phyloP scores from a whole-genome alignment of 2,888 invertebrate species.

The Deroplatys truncata region DNA sequence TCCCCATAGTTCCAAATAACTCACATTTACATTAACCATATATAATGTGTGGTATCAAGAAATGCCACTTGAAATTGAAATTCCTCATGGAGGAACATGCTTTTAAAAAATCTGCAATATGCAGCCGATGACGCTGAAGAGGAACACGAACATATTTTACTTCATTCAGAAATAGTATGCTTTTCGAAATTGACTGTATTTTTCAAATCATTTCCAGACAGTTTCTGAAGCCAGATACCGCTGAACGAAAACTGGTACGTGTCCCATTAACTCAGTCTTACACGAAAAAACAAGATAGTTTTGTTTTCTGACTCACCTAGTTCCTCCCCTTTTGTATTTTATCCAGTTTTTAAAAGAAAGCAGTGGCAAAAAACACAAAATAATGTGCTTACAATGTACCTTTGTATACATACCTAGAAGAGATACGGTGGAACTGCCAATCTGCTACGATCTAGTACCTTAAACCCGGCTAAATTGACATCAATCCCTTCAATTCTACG shows the following conservation, averaged over 20 bases:
- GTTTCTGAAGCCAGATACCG: background rate
- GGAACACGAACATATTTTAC: background rate
- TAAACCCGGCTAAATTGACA: conserved; percentile 12
- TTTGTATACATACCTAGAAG: background rate
- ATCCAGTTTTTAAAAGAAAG: background rate
- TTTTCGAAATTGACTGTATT: background rate
- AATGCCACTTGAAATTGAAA: background rate
- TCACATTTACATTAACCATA: background rate
- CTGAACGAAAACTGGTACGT: background rate
- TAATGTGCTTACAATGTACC: background rate
- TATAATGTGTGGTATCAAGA: background rate
- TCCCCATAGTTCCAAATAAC: background rate
- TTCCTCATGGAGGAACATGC: background rate
- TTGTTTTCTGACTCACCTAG: background rate
- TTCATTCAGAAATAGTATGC: background rate
- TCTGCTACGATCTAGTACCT: conserved; percentile 1
- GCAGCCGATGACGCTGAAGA: background rate
- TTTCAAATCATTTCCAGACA: background rate
- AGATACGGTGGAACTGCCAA: background rate
- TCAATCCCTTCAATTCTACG: conserved; percentile 9
- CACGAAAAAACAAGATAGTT: background rate
- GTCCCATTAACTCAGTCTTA: background rate
- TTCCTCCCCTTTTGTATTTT: background rate
- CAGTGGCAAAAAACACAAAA: background rate
- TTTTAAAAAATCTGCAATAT: background rate